Conservation (phyloP, 2,888 invertebrate species). For the Plagodis dolabraria region DNA sequence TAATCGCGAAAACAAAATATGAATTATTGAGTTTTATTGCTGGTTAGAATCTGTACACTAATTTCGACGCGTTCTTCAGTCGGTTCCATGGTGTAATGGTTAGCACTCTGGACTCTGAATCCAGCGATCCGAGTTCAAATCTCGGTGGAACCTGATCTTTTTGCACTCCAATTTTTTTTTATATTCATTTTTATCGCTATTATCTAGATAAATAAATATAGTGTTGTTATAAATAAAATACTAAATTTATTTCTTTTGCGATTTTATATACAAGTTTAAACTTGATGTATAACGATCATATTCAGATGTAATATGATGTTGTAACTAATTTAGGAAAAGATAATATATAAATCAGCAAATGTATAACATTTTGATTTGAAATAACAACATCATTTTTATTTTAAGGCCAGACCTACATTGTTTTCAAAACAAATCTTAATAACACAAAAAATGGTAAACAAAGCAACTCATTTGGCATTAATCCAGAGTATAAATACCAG, state of each 20-base stretch:
- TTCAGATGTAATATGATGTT: no score
- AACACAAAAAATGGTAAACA: not conserved
- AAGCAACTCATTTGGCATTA: slow-evolving; percentile 1
- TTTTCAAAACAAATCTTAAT: not conserved
- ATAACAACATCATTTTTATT: no score
- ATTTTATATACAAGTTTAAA: no score
- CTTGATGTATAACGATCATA: no score
- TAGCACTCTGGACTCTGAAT: slow-evolving; percentile 93
- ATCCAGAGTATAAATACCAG: slow-evolving; percentile 1
- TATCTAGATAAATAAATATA: no score
- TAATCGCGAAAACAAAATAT: no score
- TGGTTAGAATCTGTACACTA: slow-evolving; percentile 17
- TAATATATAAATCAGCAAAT: no score
- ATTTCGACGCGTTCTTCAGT: slow-evolving; percentile 28
- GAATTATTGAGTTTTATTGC: not conserved
- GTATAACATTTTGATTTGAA: no score
- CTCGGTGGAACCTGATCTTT: slow-evolving; percentile 89
- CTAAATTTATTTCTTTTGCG: no score
- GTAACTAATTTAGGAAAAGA: no score
- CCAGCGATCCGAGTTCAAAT: slow-evolving; percentile 93
- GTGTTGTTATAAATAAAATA: no score
- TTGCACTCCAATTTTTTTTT: slow-evolving; percentile 28
- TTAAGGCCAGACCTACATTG: no score
- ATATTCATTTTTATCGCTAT: slow-evolving; percentile 5
- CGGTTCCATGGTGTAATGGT: slow-evolving; percentile 88